Evolutionary conservation across 2,888 invertebrate species (phyloP), one percentile per base, ranked within the genome.

Genomic region (Amiota mariae): DNA sequence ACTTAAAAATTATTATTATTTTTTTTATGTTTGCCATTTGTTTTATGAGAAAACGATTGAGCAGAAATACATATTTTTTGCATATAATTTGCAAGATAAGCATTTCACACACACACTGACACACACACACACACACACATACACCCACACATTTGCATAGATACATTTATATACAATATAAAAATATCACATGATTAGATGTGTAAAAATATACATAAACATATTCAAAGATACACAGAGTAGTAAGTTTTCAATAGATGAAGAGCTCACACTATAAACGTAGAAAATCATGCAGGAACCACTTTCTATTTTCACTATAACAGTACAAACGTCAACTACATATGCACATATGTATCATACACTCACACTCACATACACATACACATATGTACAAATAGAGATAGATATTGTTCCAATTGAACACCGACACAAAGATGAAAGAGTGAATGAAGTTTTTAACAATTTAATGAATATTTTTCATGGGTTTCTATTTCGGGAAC

Each of bases 261-360:
- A 85, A 84, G 82, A 86, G 82, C 82, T 82, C 73, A 75, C 85
- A 81, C 71, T 77, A 71, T 36, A 79, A 83, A 86, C 86, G 46
- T 49, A 13, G 74, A 66, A 74, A 77, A 74, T 68, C 76, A 70
- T 51, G 67, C 67, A 87, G 86, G 81, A 88, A 88, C 86, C 89
- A 89, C 88, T 88, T 88, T 88, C 89, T 89, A 88, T 89, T 88
- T 88, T 89, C 86, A 85, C 87, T 86, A 86, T 86, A 86, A 85
- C 85, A 81, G 84, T 84, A 87, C 78, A 72, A 49, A 18, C 72
- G 48, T 56, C 72, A 66, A 48, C 75, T 61, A 71, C 67, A 47
- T 49, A 47, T 15, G 51, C 20, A 49, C n/a, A 36, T 11, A 66
- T 18, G 3, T 15, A 18, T n/a, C 57, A 24, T 13, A 57, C n/a